phyloP scores from a whole-genome alignment of 1,140 invertebrate species.

The Apis mellifera region Amel_HAv3.1 CM009944.2:6448001-6448500 shows the following conservation, averaged over 20 bases:
- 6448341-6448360: conserved; percentile 45
- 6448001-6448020: background rate
- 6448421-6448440: too few relatives aligned
- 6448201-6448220: background rate
- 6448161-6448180: conserved; percentile 37
- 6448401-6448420: too few relatives aligned
- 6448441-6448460: too few relatives aligned
- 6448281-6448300: conserved; percentile 33
- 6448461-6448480: too few relatives aligned
- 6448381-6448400: too few relatives aligned
- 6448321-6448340: conserved; percentile 46
- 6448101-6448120: conserved; percentile 61
- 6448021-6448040: conserved; percentile 41
- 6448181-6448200: background rate
- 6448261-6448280: conserved; percentile 19
- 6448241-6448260: conserved; percentile 20
- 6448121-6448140: conserved; percentile 35
- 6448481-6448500: too few relatives aligned
- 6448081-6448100: conserved; percentile 37
- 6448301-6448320: conserved; percentile 46
- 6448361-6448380: background rate
- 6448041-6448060: conserved; percentile 34
- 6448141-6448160: conserved; percentile 55
- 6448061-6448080: conserved; percentile 16
- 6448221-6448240: background rate